Evolutionary conservation across 92 coral and sea anemone genomes (phyloP), one percentile per base, ranked within the genome.

Genomic region (Montipora capitata): DNA sequence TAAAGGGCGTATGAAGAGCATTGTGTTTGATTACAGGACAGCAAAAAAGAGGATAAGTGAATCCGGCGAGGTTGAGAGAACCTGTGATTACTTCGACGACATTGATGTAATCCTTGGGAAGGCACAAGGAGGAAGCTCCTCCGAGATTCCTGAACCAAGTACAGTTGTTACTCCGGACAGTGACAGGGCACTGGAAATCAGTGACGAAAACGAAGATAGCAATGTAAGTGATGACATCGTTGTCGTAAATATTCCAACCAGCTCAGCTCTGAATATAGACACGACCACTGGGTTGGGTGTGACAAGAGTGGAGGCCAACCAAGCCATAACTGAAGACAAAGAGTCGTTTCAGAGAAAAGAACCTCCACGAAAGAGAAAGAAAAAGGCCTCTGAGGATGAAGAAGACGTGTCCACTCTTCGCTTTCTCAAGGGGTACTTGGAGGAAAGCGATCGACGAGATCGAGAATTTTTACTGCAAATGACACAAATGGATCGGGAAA

Each of bases 1-100:
- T n/a, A 90, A 90, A 64, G 90, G 79, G 2, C 93, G 93, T 41
- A 90, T 90, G 90, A 90, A 90, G 62, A 84, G 88, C 40, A 72
- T 90, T 2, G 79, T 90, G 17, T 87, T 84, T 45, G 93, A 90
- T 70, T 90, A 90, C 75, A 85, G 72, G 14, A 90, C 82, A 35
- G 73, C 83, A 4, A 84, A 63, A 64, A 90, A 65, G 68, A 76
- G 84, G 66, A 78, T 78, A 63, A 70, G 45, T 20, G 83, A 82
- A 14, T 42, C 92, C 35, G 90, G 78, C 27, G 77, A 48, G 40
- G 90, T 84, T 45, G 93, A 77, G 40, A 58, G 88, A 40, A 54
- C 89, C 9, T 90, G 93, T 49, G 93, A 90, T 62, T 90, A 90
- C 65, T 90, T 71, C 59, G 80, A 90, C 17, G 90, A 90, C 10